phyloP scores from a whole-genome alignment of 2,113 vertebrate genomes.

The Origma solitaria region DNA sequence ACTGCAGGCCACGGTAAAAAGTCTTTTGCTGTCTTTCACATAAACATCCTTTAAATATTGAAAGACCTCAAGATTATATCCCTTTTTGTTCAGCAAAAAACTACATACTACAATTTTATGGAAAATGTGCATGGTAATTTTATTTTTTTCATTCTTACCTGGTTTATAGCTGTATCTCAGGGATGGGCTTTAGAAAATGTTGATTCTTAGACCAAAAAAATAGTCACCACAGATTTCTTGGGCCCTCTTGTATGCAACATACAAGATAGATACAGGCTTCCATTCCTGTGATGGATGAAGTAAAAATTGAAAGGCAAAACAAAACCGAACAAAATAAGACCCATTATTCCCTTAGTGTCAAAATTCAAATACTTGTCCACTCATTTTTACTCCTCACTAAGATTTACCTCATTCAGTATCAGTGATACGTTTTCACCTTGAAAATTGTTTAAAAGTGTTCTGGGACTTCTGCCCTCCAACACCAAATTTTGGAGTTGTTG shows the following conservation, averaged over 20 bases:
- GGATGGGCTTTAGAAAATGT: background rate
- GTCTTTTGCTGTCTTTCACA: background rate
- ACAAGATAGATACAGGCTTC: background rate
- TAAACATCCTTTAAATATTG: background rate
- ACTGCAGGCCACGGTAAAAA: background rate
- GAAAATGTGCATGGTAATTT: background rate
- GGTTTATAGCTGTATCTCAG: background rate
- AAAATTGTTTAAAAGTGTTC: background rate
- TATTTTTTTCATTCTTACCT: background rate
- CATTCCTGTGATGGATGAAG: background rate
- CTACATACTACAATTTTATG: background rate
- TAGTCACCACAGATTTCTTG: background rate
- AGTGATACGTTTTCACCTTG: background rate
- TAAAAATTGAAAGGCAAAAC: background rate
- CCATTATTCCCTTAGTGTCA: background rate
- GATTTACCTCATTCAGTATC: background rate
- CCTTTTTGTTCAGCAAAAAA: background rate
- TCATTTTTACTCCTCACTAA: background rate
- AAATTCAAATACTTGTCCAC: background rate
- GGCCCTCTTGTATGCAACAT: background rate
- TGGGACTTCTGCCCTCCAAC: background rate
- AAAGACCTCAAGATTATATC: background rate
- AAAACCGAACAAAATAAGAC: background rate
- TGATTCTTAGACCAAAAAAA: background rate
- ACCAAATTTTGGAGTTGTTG: background rate